phyloP scores from a whole-genome alignment of 2,797 vertebrate species.

The Rhinella marina region DNA sequence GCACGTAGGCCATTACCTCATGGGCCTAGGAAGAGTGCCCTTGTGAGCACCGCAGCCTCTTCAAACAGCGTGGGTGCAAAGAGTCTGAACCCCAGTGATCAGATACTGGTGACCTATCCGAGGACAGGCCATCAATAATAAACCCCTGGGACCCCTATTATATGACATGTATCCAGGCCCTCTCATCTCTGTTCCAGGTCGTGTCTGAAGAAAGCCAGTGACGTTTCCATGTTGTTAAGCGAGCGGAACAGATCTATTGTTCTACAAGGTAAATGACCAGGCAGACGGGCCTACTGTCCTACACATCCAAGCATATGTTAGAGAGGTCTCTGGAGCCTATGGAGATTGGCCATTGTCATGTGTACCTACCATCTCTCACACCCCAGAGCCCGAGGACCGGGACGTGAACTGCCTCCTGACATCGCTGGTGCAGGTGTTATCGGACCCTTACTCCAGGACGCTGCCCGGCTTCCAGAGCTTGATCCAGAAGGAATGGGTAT shows the following conservation, averaged over 20 bases:
- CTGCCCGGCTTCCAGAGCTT: constrained; percentile 87
- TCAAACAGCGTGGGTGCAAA: too few relatives aligned
- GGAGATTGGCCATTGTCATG: neutral
- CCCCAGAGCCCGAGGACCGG: constrained; percentile 84
- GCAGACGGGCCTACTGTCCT: neutral
- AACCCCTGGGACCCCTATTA: too few relatives aligned
- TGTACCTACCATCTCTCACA: neutral
- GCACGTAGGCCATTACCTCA: too few relatives aligned
- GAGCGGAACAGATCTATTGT: constrained; percentile 84
- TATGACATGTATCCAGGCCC: neutral
- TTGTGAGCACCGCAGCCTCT: too few relatives aligned
- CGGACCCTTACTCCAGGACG: constrained; percentile 83
- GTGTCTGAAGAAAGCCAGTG: constrained; percentile 88
- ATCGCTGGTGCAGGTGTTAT: constrained; percentile 91
- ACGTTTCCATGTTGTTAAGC: constrained; percentile 83
- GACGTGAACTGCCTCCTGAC: constrained; percentile 90
- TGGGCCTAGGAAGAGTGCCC: too few relatives aligned
- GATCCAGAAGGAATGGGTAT: constrained; percentile 94
- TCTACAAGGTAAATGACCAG: constrained; percentile 84
- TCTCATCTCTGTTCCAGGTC: constrained; percentile 71
- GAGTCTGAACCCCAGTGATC: too few relatives aligned
- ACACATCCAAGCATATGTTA: too few relatives aligned
- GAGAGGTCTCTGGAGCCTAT: too few relatives aligned
- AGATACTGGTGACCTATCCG: too few relatives aligned
- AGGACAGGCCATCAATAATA: too few relatives aligned